These are phyloP conservation scores for Gavia stellata DNA, from an alignment of 2,113 vertebrate genomes.

Conservation along the genomic window DNA sequence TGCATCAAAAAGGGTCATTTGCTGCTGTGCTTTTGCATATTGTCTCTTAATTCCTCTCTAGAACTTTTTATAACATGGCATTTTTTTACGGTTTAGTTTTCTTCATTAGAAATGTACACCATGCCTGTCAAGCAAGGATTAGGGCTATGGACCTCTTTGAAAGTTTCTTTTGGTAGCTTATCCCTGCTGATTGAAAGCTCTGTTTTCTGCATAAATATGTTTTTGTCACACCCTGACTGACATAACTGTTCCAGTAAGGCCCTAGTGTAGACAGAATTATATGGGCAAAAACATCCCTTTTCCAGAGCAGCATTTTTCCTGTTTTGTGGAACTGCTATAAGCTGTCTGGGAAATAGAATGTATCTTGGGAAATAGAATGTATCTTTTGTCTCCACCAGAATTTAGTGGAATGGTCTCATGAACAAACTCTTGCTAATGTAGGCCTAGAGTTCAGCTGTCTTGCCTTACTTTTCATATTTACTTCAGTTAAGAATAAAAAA, in stretches of 20 bases:
- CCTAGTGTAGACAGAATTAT: not conserved
- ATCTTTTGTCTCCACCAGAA: not conserved
- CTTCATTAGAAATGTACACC: not conserved
- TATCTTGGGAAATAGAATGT: not conserved
- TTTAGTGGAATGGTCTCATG: not conserved
- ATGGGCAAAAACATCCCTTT: not conserved
- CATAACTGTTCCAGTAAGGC: not conserved
- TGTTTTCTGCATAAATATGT: not conserved
- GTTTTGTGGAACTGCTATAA: not conserved
- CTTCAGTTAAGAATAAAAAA: not conserved
- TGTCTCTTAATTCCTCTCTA: not conserved
- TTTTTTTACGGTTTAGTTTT: not conserved
- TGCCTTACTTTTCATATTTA: not conserved
- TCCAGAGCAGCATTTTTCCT: not conserved
- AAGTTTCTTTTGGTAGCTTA: not conserved
- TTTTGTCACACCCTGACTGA: not conserved
- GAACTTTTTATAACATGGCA: not conserved
- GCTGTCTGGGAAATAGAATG: not conserved
- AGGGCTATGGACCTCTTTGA: not conserved
- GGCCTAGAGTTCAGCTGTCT: not conserved
- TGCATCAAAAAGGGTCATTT: not conserved
- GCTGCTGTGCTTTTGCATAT: not conserved
- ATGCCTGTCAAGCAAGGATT: not conserved
- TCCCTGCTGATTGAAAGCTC: not conserved
- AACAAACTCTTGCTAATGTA: not conserved